A percentile compares a stretch with the other conserved stretches of the same genome.
Conservation (phyloP, 1,140 invertebrate species). For the Wiebesia pumilae region DNA sequence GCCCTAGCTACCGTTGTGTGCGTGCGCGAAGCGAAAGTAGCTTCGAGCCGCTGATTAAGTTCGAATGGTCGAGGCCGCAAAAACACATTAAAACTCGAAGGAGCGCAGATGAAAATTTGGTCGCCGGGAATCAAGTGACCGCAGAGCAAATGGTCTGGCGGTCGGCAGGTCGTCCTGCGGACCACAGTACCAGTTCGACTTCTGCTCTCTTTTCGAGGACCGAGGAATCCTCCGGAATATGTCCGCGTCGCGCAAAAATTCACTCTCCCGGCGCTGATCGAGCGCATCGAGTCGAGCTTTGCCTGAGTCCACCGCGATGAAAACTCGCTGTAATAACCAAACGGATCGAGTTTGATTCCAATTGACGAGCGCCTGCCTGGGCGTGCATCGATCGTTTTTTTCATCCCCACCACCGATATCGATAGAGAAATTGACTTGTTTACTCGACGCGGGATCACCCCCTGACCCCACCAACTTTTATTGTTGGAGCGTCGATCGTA, state of each 20-base stretch:
- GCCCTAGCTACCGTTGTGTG: slow-evolving; percentile 20
- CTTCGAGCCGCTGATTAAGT: slow-evolving; percentile 72
- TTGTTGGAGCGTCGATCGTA: slow-evolving; percentile 34
- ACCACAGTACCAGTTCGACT: slow-evolving; percentile 61
- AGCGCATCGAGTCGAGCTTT: not conserved
- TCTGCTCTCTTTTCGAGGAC: slow-evolving; percentile 32
- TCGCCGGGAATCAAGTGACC: slow-evolving; percentile 73
- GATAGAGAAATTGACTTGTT: slow-evolving; percentile 46
- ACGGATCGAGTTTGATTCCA: slow-evolving; percentile 44
- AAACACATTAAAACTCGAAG: slow-evolving; percentile 76
- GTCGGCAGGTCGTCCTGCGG: slow-evolving; percentile 59
- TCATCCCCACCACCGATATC: slow-evolving; percentile 17
- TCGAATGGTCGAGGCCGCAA: slow-evolving; percentile 75
- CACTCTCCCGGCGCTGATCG: slow-evolving; percentile 27
- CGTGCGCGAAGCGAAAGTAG: slow-evolving; percentile 59
- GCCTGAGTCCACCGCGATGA: slow-evolving; percentile 56
- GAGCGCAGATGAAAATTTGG: slow-evolving; percentile 75
- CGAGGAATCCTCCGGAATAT: slow-evolving; percentile 60
- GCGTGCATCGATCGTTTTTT: slow-evolving; percentile 36
- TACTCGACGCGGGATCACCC: slow-evolving; percentile 6
- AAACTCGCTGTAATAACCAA: slow-evolving; percentile 60
- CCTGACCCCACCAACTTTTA: slow-evolving; percentile 23
- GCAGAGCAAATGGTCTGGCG: slow-evolving; percentile 72
- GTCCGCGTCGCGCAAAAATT: slow-evolving; percentile 68
- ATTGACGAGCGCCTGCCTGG: slow-evolving; percentile 6